A percentile compares a stretch with the other conserved stretches of the same genome.
Evolutionary conservation across 1,140 invertebrate species (phyloP).

Genomic region (Micrasema minimum): DNA sequence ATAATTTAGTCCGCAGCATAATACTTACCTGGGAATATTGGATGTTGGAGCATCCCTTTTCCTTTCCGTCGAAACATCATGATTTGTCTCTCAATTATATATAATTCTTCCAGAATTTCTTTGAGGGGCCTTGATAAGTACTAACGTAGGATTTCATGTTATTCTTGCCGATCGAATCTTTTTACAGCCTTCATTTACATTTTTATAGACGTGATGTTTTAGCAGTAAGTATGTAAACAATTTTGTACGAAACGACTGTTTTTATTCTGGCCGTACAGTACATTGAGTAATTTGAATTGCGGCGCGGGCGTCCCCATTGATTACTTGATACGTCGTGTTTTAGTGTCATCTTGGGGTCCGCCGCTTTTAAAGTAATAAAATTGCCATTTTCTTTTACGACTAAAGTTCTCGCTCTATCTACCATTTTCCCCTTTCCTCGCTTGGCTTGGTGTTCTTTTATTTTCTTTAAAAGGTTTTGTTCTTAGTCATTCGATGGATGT

Average conservation of each 20-base stretch:
- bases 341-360: constrained; percentile 31
- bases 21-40: too few relatives aligned
- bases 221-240: constrained; percentile 25
- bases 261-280: constrained; percentile 25
- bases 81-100: too few relatives aligned
- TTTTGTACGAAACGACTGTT: constrained; percentile 5
- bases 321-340: constrained; percentile 36
- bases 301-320: constrained; percentile 32
- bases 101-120: too few relatives aligned
- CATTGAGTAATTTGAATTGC: constrained; percentile 20
- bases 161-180: too few relatives aligned
- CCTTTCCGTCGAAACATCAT: too few relatives aligned
- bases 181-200: constrained; percentile 14
- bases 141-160: too few relatives aligned
- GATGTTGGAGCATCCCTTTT: too few relatives aligned
- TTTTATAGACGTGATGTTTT: constrained; percentile 7
- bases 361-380: constrained; percentile 38
- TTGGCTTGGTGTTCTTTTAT: not conserved
- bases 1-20: too few relatives aligned
- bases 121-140: too few relatives aligned
- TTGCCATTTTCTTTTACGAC: constrained; percentile 37
- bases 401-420: constrained; percentile 24
- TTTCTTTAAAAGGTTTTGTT: constrained; percentile 31
- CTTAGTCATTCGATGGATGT: constrained; percentile 7
- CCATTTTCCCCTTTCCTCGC: not conserved